Percentiles rank a stretch among this genome's conserved stretches.
phyloP scores from a whole-genome alignment of 2,113 vertebrate genomes.

The Prunella fulvescens region DNA sequence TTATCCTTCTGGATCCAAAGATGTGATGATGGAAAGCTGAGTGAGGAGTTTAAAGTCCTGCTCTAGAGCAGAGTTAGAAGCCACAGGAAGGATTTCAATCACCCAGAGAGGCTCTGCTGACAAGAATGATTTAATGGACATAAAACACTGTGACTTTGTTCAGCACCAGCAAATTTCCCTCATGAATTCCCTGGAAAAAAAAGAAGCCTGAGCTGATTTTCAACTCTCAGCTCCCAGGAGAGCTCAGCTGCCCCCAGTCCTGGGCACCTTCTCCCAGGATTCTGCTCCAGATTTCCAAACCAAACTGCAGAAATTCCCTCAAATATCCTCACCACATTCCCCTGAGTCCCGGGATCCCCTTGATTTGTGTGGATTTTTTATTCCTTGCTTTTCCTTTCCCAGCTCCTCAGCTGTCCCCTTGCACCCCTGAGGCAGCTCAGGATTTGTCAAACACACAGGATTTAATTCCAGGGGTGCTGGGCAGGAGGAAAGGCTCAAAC shows the following conservation, averaged over 20 bases:
- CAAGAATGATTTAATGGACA: background rate
- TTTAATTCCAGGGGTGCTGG: background rate
- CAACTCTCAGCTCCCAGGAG: rapidly evolving
- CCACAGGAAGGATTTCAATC: background rate
- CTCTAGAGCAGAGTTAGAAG: background rate
- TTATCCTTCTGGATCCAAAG: background rate
- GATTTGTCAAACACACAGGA: background rate
- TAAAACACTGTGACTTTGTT: rapidly evolving
- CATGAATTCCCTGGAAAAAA: background rate
- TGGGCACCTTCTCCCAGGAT: background rate
- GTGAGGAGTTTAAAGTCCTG: background rate
- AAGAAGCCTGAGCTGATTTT: background rate
- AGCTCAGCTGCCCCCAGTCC: background rate
- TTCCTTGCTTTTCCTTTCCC: background rate
- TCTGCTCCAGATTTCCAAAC: background rate
- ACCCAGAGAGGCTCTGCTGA: background rate
- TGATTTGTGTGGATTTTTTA: background rate
- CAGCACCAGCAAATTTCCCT: background rate
- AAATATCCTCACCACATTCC: background rate
- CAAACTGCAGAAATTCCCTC: background rate
- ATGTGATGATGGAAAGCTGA: rapidly evolving
- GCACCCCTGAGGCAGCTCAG: background rate
- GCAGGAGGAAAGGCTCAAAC: background rate
- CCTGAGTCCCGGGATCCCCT: background rate
- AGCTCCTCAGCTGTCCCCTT: background rate